Base-by-base conservation (phyloP, 2,113 vertebrate genomes). In the Colossoma macropomum region DNA sequence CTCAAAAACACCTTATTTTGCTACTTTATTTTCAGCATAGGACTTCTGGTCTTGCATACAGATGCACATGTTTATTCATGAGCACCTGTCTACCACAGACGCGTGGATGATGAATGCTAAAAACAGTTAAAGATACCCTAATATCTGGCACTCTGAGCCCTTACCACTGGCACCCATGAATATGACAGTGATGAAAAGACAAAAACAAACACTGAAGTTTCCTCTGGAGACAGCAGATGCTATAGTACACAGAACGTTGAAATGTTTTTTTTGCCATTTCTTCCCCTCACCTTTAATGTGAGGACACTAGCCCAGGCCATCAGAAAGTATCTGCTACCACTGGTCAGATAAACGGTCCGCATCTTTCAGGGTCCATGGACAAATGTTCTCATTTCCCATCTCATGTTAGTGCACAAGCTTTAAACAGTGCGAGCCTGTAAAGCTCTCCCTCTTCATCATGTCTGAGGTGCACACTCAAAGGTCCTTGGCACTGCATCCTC, bases 61-160 rank as follows among this genome's bases (percentile, higher is more conserved):
- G 74, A 70, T 38, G n/a, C 17, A 6, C 74, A 84, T 74, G 60
- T 84, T 87, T 87, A 87, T 87, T 84, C 82, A 87, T 84, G 74
- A 87, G 68, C 74, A 84, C 82, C 82, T 81, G 82, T 21, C 56
- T 59, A 34, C 38, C 16, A 7, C 45, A 66, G 13, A 75, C 32
- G 38, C 52, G 17, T 74, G n/a, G 50, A 48, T 71, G 34, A 81
- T 41, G 32, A 32, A 25, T 62, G 32, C 50, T 41, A 62, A 81
- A 83, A 77, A 48, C 45, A 77, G 41, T 80, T 71, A n/a, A 80
- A 25, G 50, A 38, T 34, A 38, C 66, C 66, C 52, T 56, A 27
- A 83, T 48, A 62, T 76, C 41, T 65, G 50, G 68, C 70, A 75
- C 70, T 25, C 32, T 38, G 34, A 73, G 41, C 56, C 60, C 32